Conservation (phyloP, 2,113 vertebrate species). For the Heptranchias perlo region DNA sequence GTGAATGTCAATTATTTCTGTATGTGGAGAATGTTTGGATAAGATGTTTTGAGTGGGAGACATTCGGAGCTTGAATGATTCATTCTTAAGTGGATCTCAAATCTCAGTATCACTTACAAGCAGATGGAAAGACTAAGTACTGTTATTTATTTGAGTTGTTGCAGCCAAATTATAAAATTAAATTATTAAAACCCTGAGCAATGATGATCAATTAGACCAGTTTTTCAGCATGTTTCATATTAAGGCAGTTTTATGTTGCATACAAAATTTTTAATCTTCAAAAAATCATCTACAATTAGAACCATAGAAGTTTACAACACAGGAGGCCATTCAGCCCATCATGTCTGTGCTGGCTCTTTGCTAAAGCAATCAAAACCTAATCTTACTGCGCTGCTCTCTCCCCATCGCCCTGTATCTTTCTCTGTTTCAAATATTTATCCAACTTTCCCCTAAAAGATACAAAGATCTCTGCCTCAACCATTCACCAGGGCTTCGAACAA, state of each 20-base stretch:
- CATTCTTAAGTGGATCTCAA: constrained; percentile 9
- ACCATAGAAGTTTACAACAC: not conserved
- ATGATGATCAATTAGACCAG: not conserved
- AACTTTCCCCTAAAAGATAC: not conserved
- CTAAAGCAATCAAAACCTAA: not conserved
- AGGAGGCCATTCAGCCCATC: not conserved
- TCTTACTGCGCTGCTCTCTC: not conserved
- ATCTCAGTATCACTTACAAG: not conserved
- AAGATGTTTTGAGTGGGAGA: constrained; percentile 8
- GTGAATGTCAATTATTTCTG: not conserved
- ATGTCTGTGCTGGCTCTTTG: not conserved
- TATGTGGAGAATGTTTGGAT: not conserved
- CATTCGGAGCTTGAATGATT: not conserved
- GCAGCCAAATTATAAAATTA: not conserved
- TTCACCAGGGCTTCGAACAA: not conserved
- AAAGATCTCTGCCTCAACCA: not conserved
- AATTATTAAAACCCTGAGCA: not conserved
- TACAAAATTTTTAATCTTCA: not conserved
- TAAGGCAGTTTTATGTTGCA: not conserved
- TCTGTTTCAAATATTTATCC: not conserved
- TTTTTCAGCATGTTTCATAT: not conserved
- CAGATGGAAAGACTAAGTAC: not conserved
- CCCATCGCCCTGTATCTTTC: not conserved
- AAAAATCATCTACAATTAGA: not conserved
- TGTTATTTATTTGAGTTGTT: not conserved